Evolutionary conservation across 2,797 vertebrate species (phyloP), one percentile per base, ranked within the genome.

Genomic region (Poecilia gillii): DNA sequence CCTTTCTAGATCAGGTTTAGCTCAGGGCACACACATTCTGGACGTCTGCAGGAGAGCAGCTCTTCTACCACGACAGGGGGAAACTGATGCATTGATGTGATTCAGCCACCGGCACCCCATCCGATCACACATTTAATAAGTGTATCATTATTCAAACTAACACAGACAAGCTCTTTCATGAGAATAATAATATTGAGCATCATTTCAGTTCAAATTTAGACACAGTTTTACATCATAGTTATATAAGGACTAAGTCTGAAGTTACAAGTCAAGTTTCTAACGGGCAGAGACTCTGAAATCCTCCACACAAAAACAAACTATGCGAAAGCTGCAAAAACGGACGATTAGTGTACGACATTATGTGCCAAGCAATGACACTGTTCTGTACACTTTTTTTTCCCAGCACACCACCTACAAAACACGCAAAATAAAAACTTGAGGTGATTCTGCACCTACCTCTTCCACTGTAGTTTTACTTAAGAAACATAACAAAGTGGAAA

Each of bases 1-100:
- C 94, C 95, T 97, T 96, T 96, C 96, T 96, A 96, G 95, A 96
- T 95, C 95, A 89, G 90, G 96, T 97, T 97, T 97, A 96, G 96
- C 95, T 96, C 93, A 87, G 96, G 96, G 96, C 96, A 96, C 91
- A 93, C 87, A 90, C 87, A 92, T 87, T 77, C 86, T 86, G 90
- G 79, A 87, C 77, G 89, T 85, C 90, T 87, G 84, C 89, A 88
- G 89, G 80, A 91, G 83, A 77, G 85, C 88, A 85, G 84, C 88
- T 81, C 88, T 87, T 90, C 80, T 77, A 81, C 84, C 89, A 78
- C 83, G 86, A 91, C 83, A 66, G 6, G 51, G 49, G 71, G 46
- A 57, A 85, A 81, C 90, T 90, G 92, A 90, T 91, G 91, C 93
- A 90, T 93, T 89, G 74, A 87, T 91, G 86, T n/a, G 78, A 87